Evolutionary conservation across 2,888 invertebrate species (phyloP).

Genomic region (Aphidius colemani): DNA sequence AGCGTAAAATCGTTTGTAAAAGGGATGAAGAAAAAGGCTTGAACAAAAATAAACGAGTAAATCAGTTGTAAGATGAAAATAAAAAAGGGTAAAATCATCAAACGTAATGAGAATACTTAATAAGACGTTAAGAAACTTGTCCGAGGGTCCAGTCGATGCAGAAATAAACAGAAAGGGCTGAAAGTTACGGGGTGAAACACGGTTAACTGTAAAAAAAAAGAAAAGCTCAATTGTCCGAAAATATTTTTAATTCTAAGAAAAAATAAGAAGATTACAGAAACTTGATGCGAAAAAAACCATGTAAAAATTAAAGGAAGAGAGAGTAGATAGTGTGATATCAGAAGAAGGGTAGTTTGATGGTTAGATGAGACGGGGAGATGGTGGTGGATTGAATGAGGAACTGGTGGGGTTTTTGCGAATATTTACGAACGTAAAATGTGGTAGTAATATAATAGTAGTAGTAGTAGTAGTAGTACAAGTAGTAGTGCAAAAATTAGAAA

Average conservation of each 20-base stretch:
- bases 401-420: too few relatives aligned
- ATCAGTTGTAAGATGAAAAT: background rate
- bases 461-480: conserved; percentile 30
- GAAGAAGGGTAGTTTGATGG: conserved; percentile 28
- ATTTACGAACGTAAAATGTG: conserved; percentile 7
- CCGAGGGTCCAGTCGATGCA: conserved; percentile 7
- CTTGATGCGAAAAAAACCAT: conserved; percentile 27
- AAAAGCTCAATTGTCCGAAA: conserved; percentile 53
- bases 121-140: conserved; percentile 9
- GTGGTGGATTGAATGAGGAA: conserved; percentile 30
- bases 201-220: conserved; percentile 46
- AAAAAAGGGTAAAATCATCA: background rate
- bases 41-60: conserved; percentile 27
- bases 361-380: too few relatives aligned
- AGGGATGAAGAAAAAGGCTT: conserved; percentile 28
- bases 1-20: conserved; percentile 27
- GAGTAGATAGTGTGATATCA: conserved; percentile 29
- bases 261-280: conserved; percentile 36
- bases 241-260: conserved; percentile 59
- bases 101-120: conserved; percentile 2
- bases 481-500: background rate
- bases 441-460: conserved; percentile 35
- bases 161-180: conserved; percentile 19
- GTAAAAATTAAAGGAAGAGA: conserved; percentile 16
- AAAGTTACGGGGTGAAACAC: conserved; percentile 43